phyloP scores from a whole-genome alignment of 2,888 invertebrate genomes.

The Archaeoteleia sp. region DNA sequence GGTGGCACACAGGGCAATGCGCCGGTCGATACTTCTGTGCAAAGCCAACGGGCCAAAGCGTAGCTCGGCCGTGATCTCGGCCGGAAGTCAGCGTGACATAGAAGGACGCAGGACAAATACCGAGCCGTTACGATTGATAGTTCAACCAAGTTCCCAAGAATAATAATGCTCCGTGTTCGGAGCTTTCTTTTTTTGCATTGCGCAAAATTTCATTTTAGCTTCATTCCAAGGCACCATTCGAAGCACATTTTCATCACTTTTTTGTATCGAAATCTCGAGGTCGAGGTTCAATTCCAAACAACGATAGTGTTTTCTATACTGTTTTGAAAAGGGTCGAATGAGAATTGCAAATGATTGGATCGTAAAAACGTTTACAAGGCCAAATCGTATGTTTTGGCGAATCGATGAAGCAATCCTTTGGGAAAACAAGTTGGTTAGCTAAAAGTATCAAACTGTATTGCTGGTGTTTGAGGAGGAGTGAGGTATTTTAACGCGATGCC shows the following conservation, averaged over 20 bases:
- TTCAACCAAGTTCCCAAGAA: conserved; percentile 32
- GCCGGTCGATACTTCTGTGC: conserved; percentile 65
- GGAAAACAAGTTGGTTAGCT: no score
- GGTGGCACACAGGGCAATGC: conserved; percentile 57
- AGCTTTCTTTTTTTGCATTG: conserved; percentile 12
- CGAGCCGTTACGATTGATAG: conserved; percentile 20
- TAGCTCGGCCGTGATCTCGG: conserved; percentile 52
- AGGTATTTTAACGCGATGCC: no score
- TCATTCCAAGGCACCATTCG: conserved; percentile 21
- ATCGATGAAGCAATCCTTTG: no score
- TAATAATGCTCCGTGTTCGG: conserved; percentile 20
- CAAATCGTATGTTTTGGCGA: no score
- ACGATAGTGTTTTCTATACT: background rate
- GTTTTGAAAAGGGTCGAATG: no score
- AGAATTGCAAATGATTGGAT: no score
- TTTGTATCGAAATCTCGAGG: conserved; percentile 9
- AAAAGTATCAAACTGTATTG: no score
- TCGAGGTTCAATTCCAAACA: conserved; percentile 23
- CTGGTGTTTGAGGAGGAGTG: no score
- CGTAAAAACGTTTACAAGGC: no score
- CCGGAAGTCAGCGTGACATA: conserved; percentile 42
- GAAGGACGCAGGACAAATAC: conserved; percentile 46
- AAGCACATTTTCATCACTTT: background rate
- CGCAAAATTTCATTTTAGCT: conserved; percentile 8
- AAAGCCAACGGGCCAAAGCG: conserved; percentile 56